A percentile compares a stretch with the other conserved stretches of the same genome.
Conservation (phyloP, 2,888 invertebrate species). For the Cephus sareptanus region DNA sequence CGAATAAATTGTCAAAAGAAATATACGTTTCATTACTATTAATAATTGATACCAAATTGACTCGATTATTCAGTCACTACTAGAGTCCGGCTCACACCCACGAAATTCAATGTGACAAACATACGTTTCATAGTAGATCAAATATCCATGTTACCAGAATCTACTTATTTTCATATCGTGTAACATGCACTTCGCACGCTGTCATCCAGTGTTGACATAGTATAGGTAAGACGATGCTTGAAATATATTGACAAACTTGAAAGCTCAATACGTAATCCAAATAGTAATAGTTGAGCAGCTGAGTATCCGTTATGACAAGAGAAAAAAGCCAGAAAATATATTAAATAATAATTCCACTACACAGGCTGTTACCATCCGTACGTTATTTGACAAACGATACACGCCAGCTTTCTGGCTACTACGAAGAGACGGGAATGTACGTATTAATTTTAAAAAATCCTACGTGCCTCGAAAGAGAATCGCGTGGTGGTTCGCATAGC, state of each 20-base stretch:
- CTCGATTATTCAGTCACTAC: background rate
- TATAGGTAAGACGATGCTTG: background rate
- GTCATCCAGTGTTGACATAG: background rate
- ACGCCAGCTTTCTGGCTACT: background rate
- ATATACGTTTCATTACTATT: background rate
- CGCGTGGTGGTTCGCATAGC: background rate
- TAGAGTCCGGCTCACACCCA: background rate
- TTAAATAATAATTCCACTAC: background rate
- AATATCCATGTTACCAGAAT: background rate
- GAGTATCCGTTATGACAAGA: background rate
- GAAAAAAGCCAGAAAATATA: background rate
- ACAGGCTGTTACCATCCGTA: background rate
- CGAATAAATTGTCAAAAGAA: background rate
- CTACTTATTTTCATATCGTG: background rate
- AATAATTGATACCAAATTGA: background rate
- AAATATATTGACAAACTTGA: background rate
- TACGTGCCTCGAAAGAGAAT: slow-evolving; percentile 17
- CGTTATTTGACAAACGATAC: background rate
- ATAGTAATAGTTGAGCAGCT: background rate
- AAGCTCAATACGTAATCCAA: background rate
- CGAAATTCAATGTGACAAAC: background rate
- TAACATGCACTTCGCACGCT: background rate
- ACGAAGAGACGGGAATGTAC: slow-evolving; percentile 10
- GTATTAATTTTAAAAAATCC: slow-evolving; percentile 20
- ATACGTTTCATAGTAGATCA: background rate